phyloP scores from a whole-genome alignment of 2,888 invertebrate genomes.

The Hetaerina titia region DNA sequence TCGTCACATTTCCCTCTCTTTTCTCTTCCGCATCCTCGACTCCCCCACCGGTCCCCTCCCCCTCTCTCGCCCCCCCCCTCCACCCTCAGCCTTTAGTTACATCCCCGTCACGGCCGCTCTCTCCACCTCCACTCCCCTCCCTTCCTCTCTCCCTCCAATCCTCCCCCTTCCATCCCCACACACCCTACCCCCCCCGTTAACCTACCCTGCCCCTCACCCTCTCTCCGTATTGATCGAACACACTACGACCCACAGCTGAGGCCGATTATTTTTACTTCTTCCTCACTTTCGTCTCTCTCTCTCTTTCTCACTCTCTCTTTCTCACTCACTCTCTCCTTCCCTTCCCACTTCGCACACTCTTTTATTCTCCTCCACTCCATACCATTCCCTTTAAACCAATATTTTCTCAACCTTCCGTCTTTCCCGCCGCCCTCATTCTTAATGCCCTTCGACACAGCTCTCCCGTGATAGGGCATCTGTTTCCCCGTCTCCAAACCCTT shows the following conservation, averaged over 20 bases:
- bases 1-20: neutral
- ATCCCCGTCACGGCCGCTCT: neutral
- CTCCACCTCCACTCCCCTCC: neutral
- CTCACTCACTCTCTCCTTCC: neutral
- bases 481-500: neutral
- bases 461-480: neutral
- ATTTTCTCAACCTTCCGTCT: slow-evolving; percentile 31
- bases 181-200: neutral
- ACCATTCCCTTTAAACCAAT: slow-evolving; percentile 39
- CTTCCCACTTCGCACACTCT: neutral
- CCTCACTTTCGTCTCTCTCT: neutral
- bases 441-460: neutral
- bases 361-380: neutral
- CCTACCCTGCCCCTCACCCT: neutral
- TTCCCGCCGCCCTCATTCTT: neutral
- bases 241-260: slow-evolving; percentile 59
- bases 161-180: neutral
- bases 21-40: neutral
- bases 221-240: slow-evolving; percentile 60
- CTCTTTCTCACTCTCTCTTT: neutral
- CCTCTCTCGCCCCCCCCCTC: neutral
- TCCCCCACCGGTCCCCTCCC: neutral
- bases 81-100: neutral
- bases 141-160: neutral
- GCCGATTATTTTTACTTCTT: slow-evolving; percentile 11